Conservation (phyloP, 2,888 invertebrate species). For the Perdita meconis region DNA sequence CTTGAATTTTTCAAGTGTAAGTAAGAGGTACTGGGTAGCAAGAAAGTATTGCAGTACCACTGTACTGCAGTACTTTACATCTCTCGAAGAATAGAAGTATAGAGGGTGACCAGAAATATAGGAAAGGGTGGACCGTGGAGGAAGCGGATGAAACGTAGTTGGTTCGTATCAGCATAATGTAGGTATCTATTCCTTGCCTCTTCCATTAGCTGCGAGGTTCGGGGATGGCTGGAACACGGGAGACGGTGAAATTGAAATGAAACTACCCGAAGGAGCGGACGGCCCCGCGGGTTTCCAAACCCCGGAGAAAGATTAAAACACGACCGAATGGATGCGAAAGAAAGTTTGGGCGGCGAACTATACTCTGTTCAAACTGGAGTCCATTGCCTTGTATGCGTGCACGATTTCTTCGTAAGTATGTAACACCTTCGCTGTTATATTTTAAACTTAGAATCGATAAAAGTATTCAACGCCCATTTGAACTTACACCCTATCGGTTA, state of each 20-base stretch:
- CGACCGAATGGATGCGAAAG: constrained; percentile 74
- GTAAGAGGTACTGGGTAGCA: too few species aligned
- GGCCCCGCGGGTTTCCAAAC: constrained; percentile 78
- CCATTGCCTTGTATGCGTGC: constrained; percentile 43
- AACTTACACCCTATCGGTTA: too few species aligned
- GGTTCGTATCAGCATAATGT: constrained; percentile 80
- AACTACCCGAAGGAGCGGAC: constrained; percentile 78
- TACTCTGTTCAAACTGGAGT: constrained; percentile 64
- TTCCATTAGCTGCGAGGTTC: constrained; percentile 71
- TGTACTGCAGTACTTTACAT: too few species aligned
- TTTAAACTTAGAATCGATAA: constrained; percentile 4
- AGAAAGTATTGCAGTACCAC: too few species aligned
- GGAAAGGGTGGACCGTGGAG: constrained; percentile 53
- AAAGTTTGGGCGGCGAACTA: constrained; percentile 73
- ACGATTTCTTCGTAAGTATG: constrained; percentile 14
- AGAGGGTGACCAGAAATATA: constrained; percentile 44
- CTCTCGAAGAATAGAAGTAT: background rate
- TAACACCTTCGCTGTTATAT: constrained; percentile 25
- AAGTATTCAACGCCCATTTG: too few species aligned
- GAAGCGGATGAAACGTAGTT: constrained; percentile 70
- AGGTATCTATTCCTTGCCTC: constrained; percentile 76
- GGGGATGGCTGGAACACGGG: constrained; percentile 52
- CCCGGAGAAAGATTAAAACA: constrained; percentile 81
- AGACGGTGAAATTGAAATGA: constrained; percentile 80
- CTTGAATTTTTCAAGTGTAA: too few species aligned